Evolutionary conservation across 1,140 invertebrate genomes (phyloP), one percentile per base, ranked within the genome.

Genomic region (Brachionus rubens): DNA sequence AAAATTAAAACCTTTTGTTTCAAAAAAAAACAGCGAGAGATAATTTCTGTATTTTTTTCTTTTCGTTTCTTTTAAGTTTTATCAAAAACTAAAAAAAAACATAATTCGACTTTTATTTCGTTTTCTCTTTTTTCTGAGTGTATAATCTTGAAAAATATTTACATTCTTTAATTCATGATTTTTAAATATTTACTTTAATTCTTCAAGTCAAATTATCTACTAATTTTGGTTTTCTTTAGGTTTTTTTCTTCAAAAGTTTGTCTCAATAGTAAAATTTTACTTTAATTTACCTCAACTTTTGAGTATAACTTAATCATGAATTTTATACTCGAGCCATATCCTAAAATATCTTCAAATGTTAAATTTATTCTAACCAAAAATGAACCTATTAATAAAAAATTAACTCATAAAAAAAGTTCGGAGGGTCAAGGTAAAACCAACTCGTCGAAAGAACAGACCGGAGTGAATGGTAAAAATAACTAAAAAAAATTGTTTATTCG

Each of bases 21-120:
- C 1, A 65, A 4, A 43, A 65, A 65, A 65, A 65, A 65, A 43
- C 24, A 41, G 41, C 56, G 36, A 62, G 36, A n/a, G n/a, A n/a
- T n/a, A n/a, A n/a, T n/a, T n/a, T n/a, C n/a, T n/a, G n/a, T n/a
- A n/a, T n/a, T n/a, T n/a, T n/a, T n/a, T n/a, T n/a, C n/a, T n/a
- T n/a, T n/a, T n/a, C n/a, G n/a, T n/a, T n/a, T n/a, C n/a, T n/a
- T n/a, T n/a, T n/a, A n/a, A n/a, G n/a, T n/a, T n/a, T n/a, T n/a
- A n/a, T n/a, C n/a, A n/a, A n/a, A n/a, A n/a, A n/a, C n/a, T n/a
- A n/a, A n/a, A n/a, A n/a, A n/a, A n/a, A n/a, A n/a, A n/a, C n/a
- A n/a, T n/a, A n/a, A n/a, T n/a, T n/a, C n/a, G n/a, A n/a, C n/a
- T n/a, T n/a, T n/a, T n/a, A n/a, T n/a, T n/a, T n/a, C n/a, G n/a